Evolutionary conservation across 2,888 invertebrate species (phyloP), one percentile per base, ranked within the genome.

Genomic region (Drosophila putrida): DNA sequence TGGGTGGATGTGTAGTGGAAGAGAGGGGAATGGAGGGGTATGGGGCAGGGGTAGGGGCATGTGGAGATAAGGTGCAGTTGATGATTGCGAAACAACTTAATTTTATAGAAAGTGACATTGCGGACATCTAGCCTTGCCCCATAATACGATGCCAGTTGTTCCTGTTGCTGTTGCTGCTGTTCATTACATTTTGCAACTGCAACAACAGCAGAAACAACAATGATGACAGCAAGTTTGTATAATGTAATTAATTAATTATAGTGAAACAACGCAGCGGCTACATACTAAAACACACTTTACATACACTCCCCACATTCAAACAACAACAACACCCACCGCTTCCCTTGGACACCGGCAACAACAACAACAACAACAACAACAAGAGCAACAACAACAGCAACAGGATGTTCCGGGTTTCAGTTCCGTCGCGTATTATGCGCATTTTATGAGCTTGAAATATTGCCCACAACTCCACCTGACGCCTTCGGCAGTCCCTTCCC

Each of bases 231-330:
- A 86, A 88, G 78, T 78, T 78, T 78, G 87, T 85, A 75, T 80
- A 89, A 83, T 90, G 89, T 89, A 89, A 89, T 90, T 89, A 90
- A 90, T 89, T 89, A 90, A 84, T 89, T 85, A 85, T 72, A 81
- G 73, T 69, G 84, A 66, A 88, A 84, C 81, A 86, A 82, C 83
- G 86, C 65, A 57, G 62, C 44, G 55, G 58, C 9, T 68, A 76
- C 75, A 79, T 74, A 70, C 69, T 71, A 57, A 31, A 50, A 28
- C 28, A 8, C 4, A 28, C 28, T 28, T 28, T 28, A 28, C 28
- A 28, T 6, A 28, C 28, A 28, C 4, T 6, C 28, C 28, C 5
- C 28, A 28, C 28, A 20, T 20, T 20, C 28, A 28, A 4, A 28
- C 28, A 28, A 5, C 28, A 28, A 28, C 28, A 28, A 5, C 31